These are phyloP conservation scores for Rhabdornis inornatus DNA, from an alignment of 2,113 vertebrate genomes.

Conservation along the genomic window DNA sequence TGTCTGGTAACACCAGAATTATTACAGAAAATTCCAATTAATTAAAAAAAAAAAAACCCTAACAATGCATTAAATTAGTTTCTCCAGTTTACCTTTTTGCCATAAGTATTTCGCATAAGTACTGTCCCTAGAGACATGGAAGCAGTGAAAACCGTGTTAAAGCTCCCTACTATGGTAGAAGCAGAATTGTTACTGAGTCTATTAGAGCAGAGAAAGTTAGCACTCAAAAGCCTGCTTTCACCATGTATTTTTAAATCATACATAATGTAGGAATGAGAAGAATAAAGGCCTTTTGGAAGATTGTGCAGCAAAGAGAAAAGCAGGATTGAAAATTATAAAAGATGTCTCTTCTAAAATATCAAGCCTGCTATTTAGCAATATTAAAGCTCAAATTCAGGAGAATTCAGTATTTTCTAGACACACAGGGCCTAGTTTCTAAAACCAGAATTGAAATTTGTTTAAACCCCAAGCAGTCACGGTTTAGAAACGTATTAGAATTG, in stretches of 20 bases:
- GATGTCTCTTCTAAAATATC: slow-evolving; percentile 51
- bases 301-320: slow-evolving; percentile 74
- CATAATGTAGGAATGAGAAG: slow-evolving; percentile 53
- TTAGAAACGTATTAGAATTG: not conserved
- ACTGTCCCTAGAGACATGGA: not conserved
- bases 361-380: slow-evolving; percentile 80
- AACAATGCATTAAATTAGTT: not conserved
- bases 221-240: not conserved
- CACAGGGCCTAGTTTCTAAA: not conserved
- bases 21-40: not conserved
- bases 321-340: slow-evolving; percentile 74
- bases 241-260: slow-evolving; percentile 27
- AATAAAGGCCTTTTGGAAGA: slow-evolving; percentile 71
- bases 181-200: slow-evolving; percentile 49
- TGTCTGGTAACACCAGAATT: not conserved
- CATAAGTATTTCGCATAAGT: not conserved
- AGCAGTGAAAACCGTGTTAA: slow-evolving; percentile 3
- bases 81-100: not conserved
- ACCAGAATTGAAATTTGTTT: not conserved
- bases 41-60: not conserved
- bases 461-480: not conserved
- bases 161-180: slow-evolving; percentile 45
- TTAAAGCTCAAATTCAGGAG: slow-evolving; percentile 77
- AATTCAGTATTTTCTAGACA: slow-evolving; percentile 8
- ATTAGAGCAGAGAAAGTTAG: not conserved